These are phyloP conservation scores for Remorina albescens DNA, from an alignment of 2,797 vertebrate species.

Conservation along the genomic window DNA sequence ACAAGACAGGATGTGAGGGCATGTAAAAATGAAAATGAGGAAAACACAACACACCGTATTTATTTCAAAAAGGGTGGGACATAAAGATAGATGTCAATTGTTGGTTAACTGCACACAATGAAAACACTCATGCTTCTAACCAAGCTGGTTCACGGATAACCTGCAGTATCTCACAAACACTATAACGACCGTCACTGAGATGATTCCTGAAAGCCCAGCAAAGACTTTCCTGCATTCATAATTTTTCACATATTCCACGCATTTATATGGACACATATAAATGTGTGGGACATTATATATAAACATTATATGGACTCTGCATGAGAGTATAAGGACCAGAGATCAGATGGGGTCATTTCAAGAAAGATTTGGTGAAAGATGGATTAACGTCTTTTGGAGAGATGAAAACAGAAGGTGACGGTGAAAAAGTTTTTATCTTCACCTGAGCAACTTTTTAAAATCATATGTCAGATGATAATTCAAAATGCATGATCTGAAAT, in stretches of 20 bases:
- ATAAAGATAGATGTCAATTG: not conserved
- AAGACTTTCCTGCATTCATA: conserved; percentile 12
- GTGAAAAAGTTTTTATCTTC: not conserved
- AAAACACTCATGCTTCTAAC: not conserved
- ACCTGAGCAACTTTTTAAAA: no score
- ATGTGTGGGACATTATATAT: no score
- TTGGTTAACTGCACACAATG: not conserved
- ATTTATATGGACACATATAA: not conserved
- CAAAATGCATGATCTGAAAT: conserved; percentile 3
- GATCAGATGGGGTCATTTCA: not conserved
- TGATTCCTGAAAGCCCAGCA: conserved; percentile 33
- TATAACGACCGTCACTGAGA: not conserved
- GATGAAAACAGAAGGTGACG: no score
- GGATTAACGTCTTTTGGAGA: not conserved
- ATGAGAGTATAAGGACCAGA: not conserved
- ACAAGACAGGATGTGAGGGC: conserved; percentile 8
- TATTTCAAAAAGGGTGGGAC: not conserved
- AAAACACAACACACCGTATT: not conserved
- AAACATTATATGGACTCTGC: no score
- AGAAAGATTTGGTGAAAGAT: not conserved
- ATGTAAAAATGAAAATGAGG: not conserved
- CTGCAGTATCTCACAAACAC: not conserved
- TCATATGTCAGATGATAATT: not conserved
- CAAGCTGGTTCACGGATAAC: no score
- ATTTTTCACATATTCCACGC: not conserved